phyloP scores from a whole-genome alignment of 2,797 vertebrate genomes.

The Cynopterus sphinx region DNA sequence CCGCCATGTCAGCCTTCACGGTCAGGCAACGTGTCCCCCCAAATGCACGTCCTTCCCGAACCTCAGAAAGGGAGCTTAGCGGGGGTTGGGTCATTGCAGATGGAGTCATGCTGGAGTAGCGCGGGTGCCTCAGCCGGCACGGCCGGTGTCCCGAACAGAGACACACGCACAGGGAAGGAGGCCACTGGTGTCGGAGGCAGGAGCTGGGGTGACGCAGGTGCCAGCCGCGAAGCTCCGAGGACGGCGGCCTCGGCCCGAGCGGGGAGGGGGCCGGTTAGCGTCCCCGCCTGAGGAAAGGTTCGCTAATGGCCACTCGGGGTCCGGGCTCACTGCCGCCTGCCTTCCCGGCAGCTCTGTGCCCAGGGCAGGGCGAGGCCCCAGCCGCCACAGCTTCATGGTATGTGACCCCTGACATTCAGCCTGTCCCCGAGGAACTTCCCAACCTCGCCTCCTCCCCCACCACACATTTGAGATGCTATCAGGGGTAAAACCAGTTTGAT shows the following conservation, averaged over 20 bases:
- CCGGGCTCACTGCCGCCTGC: neutral
- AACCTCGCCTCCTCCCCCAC: neutral
- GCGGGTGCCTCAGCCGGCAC: neutral
- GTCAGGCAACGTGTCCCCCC: too few species aligned
- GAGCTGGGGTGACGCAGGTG: neutral
- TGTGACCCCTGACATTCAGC: neutral
- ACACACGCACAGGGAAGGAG: neutral
- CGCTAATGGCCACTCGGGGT: rapidly evolving
- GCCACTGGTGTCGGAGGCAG: neutral
- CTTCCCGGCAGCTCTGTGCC: neutral
- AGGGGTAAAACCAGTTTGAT: neutral
- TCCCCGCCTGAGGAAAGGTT: neutral
- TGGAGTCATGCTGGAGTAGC: too few species aligned
- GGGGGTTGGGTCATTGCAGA: neutral
- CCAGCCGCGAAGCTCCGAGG: rapidly evolving
- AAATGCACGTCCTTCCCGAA: neutral
- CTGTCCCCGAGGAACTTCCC: neutral
- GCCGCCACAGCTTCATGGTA: rapidly evolving
- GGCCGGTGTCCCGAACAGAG: neutral
- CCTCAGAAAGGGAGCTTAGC: neutral
- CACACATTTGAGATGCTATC: neutral
- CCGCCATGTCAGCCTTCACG: neutral
- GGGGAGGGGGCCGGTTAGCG: neutral
- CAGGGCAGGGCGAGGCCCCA: neutral
- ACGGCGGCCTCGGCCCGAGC: too few species aligned